Evolutionary conservation across 2,888 invertebrate genomes (phyloP), one percentile per base, ranked within the genome.

Genomic region (Drosophila paramelanica): DNA sequence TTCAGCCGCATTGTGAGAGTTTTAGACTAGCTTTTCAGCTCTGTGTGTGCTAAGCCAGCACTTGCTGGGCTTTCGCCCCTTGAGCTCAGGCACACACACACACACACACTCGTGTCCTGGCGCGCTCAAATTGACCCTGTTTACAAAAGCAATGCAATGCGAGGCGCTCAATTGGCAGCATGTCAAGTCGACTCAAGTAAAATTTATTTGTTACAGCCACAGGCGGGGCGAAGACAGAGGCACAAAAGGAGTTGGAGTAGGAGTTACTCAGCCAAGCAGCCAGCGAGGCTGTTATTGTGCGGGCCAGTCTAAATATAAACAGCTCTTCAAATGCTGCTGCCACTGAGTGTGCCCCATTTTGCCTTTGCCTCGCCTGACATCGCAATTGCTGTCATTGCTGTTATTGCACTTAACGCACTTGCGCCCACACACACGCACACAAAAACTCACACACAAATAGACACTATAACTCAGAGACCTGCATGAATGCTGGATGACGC

Each of bases 401-500:
- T 75, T 80, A 86, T 82, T 84, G 87, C 88, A 88, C 89, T 88
- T 88, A 80, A 86, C 81, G 84, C 87, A 84, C 84, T 80, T 77
- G 73, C 86, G 66, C 72, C 77, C 73, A 60, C 67, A 51, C 61
- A 46, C 56, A 27, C 52, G 51, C 52, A 38, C 14, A 36, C 11
- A 20, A 10, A 5, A 13, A 41, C 39, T 36, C 17, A 25, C 36
- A 4, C 73, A 50, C 50, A 17, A 17, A 17, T 17, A 17, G 17
- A 17, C 17, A 17, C 17, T 17, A 17, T 17, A 17, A 1, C 17
- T 42, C 49, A 53, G 39, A 25, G 49, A 7, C 23, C 23, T 55
- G 47, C 57, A 47, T 55, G 62, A 46, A 72, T 71, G 67, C 72
- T 75, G 60, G 17, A 65, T 76, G 76, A 58, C 58, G 57, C 25